phyloP scores from a whole-genome alignment of 2,113 vertebrate species.

The Emydura subglobosa region DNA sequence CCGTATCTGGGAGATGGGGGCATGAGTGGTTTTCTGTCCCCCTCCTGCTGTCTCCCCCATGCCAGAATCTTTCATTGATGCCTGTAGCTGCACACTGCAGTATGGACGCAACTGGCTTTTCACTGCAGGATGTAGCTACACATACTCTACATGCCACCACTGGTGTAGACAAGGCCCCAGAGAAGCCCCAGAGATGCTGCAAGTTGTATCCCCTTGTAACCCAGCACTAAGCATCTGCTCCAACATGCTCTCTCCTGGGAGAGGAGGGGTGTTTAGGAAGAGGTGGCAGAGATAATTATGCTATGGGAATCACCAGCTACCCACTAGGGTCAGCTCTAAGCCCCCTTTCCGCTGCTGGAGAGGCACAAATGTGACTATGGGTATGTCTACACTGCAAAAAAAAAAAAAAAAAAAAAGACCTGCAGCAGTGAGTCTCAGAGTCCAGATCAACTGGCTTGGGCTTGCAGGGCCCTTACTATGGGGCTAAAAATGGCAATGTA shows the following conservation, averaged over 20 bases:
- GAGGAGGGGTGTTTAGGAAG: not conserved
- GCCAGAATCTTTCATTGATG: no score
- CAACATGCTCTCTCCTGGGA: fast-evolving
- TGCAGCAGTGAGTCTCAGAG: no score
- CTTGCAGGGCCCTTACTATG: no score
- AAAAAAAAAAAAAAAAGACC: no score
- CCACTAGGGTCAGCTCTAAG: not conserved
- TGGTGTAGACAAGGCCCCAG: no score
- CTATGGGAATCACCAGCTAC: not conserved
- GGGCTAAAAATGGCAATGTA: no score
- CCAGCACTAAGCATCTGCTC: not conserved
- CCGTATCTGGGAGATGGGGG: fast-evolving
- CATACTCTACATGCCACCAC: no score
- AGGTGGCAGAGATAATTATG: not conserved
- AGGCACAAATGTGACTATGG: not conserved
- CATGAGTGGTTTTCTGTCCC: not conserved
- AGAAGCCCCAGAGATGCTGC: not conserved
- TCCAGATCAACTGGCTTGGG: no score
- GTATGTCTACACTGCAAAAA: no score
- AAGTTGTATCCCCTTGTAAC: not conserved
- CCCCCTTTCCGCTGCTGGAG: not conserved
- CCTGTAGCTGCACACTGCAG: no score
- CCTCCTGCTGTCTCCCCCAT: not conserved
- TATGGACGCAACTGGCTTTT: no score
- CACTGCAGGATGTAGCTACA: no score